Percentiles rank a stretch among this genome's conserved stretches.
Conservation (phyloP, 2,888 invertebrate species). For the Platerodrilus igneus region DNA sequence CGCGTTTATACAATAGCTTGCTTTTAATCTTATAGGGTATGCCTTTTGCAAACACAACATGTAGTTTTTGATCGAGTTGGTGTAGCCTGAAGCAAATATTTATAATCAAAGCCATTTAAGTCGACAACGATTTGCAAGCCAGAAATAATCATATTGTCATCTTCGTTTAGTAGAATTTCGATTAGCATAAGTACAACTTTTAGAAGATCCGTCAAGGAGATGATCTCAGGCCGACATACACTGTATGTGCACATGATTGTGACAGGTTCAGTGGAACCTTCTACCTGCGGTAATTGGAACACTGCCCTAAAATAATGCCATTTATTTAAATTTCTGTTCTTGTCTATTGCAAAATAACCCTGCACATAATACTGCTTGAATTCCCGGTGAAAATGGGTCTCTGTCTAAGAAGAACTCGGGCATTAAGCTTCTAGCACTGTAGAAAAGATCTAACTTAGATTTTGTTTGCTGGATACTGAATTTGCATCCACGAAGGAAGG, state of each 20-base stretch:
- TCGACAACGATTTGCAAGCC: constrained; percentile 55
- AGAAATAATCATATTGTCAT: constrained; percentile 53
- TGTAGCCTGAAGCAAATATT: constrained; percentile 50
- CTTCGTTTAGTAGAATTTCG: constrained; percentile 55
- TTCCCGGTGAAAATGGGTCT: constrained; percentile 44
- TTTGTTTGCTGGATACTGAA: constrained; percentile 54
- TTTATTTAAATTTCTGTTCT: neutral
- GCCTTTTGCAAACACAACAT: constrained; percentile 50
- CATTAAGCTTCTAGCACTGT: constrained; percentile 53
- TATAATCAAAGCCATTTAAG: constrained; percentile 50
- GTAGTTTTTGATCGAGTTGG: constrained; percentile 55
- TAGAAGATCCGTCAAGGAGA: too few species aligned
- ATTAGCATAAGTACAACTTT: too few species aligned
- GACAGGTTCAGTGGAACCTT: too few species aligned
- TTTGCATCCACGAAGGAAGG: constrained; percentile 54
- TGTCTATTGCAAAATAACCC: constrained; percentile 7
- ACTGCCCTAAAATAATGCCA: too few species aligned
- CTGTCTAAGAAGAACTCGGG: constrained; percentile 55
- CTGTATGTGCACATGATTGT: too few species aligned
- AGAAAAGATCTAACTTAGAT: constrained; percentile 56
- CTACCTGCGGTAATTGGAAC: too few species aligned
- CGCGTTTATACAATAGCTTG: constrained; percentile 56
- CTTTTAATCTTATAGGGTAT: constrained; percentile 55
- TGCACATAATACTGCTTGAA: constrained; percentile 20
- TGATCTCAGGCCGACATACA: too few species aligned